Percentiles rank a stretch among this genome's conserved stretches.
These are phyloP conservation scores for Osmerus mordax DNA, from an alignment of 2,113 vertebrate species.

Conservation along the genomic window DNA sequence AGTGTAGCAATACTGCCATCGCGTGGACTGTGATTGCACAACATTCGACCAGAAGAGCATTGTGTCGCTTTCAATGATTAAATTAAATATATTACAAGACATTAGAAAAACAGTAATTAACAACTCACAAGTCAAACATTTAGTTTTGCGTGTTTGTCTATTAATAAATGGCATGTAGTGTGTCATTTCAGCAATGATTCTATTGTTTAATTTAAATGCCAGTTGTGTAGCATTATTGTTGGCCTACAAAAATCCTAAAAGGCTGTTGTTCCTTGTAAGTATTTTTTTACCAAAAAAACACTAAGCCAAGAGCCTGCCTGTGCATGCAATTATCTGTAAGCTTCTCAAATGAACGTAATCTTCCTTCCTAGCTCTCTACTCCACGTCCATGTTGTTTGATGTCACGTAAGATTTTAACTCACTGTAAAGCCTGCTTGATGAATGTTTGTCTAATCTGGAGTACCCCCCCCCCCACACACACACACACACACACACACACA, in stretches of 20 bases:
- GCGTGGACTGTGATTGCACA: constrained; percentile 21
- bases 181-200: constrained; percentile 22
- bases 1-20: constrained; percentile 46
- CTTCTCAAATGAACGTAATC: constrained; percentile 49
- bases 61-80: too few species aligned
- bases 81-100: too few species aligned
- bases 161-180: constrained; percentile 13
- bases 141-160: neutral
- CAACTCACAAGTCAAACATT: neutral
- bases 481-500: constrained; percentile 27
- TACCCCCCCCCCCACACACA: too few species aligned
- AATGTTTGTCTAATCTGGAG: constrained; percentile 3
- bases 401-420: constrained; percentile 2
- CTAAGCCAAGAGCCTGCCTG: constrained; percentile 29
- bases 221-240: constrained; percentile 34
- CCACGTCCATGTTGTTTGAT: constrained; percentile 20
- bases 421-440: constrained; percentile 1
- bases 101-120: too few species aligned
- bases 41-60: constrained; percentile 7
- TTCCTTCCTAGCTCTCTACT: constrained; percentile 25
- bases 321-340: constrained; percentile 24
- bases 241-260: constrained; percentile 26
- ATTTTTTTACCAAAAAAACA: constrained; percentile 14
- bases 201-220: constrained; percentile 42
- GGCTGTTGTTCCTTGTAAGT: constrained; percentile 25